Evolutionary conservation across 2,797 vertebrate species (phyloP), one percentile per base, ranked within the genome.

Genomic region (Catostomus latipinnis): DNA sequence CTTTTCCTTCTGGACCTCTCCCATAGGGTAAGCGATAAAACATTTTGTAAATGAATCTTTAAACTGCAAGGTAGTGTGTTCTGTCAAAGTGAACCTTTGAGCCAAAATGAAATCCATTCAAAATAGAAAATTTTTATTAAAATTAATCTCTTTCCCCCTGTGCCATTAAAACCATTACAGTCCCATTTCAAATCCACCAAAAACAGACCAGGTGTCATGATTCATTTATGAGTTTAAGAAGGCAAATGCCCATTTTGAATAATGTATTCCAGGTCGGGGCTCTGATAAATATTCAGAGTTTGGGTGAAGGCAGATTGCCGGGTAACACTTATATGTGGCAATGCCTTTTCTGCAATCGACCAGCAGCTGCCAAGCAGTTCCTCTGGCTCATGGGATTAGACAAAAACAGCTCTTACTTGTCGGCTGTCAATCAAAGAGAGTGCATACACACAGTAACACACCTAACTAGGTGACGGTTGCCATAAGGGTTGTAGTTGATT

Each of bases 141-240:
- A 80, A 80, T 80, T 9, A 80, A 73, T 65, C 16, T 58, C 53
- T 50, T 72, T 63, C 66, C 60, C 63, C 76, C 12, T 73, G 63
- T 49, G 7, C 74, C 67, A 43, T 54, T 63, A 62, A 53, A 53
- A 34, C 34, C 34, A 16, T 57, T 68, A 52, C 45, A 34, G 56
- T 63, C 73, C 86, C 86, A 90, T 90, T 91, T 89, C 88, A 90
- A 89, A 89, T 88, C 81, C 81, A 89, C 87, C 81, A 82, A 91
- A 93, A 87, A 87, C 88, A 90, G 89, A 91, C 89, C 89, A 91
- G 88, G 91, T 91, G 90, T 90, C 86, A 90, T 93, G 86, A 93
- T 89, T 94, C 92, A 94, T 93, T 93, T 90, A 92, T 90, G 85
- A 88, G 86, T 93, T 93, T 94, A 94, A 94, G 91, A 82, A 86